Evolutionary conservation across 1,140 invertebrate genomes (phyloP), one percentile per base, ranked within the genome.

Genomic region (Zaprionus tsacasi): DNA sequence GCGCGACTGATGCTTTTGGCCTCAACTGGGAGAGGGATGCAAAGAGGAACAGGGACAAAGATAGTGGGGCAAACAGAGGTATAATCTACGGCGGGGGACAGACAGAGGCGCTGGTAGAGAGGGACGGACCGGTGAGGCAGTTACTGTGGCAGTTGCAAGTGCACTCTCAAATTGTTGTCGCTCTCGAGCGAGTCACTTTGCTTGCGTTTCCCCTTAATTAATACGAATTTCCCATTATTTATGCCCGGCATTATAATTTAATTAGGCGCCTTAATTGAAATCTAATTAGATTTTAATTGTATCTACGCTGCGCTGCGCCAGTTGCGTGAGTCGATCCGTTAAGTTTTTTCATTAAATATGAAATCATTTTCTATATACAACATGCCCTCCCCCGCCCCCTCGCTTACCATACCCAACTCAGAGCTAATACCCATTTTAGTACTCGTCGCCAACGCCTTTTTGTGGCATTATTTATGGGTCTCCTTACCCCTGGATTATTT

Each of bases 221-320:
- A 78, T 76, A 81, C 70, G 70, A 85, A 90, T 85, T 76, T 78
- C 68, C 63, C 60, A 80, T 90, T 90, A 90, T 82, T 90, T 86
- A 82, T 77, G 82, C 79, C 73, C 75, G 81, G 68, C 86, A 76
- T 80, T 90, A 73, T 82, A 86, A 90, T 86, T 90, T 86, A 86
- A 90, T 90, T 90, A 89, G 70, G 70, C 79, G 87, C 82, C 76
- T 78, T 91, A 82, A 90, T 91, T 80, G 82, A 90, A 91, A 70
- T 48, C 82, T 82, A 90, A 90, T 90, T 90, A 79, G 76, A 64
- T 61, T 86, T 90, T 91, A 91, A 90, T 90, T 91, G 77, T 78
- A 59, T 74, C 81, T 73, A 13, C 40, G 38, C 38, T n/a, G 38
- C 40, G 40, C n/a, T 75, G 77, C 70, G 6, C 7, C 12, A 27